Conservation (phyloP, 2,888 invertebrate genomes). For the Lymantria monacha region DNA sequence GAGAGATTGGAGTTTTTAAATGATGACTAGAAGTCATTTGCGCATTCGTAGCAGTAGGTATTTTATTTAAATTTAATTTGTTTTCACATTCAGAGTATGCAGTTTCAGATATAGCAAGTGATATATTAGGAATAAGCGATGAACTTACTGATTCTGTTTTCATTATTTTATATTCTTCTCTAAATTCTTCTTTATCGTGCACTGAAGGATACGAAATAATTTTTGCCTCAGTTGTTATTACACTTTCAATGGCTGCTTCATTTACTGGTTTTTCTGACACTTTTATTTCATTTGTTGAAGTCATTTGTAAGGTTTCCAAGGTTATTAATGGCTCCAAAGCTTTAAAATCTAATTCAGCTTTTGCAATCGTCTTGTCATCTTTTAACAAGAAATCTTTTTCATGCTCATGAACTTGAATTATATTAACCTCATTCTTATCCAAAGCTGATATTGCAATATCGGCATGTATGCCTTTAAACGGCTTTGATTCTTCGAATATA, state of each 20-base stretch:
- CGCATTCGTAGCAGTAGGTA: constrained; percentile 44
- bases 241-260: constrained; percentile 60
- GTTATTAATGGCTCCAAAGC: constrained; percentile 83
- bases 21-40: constrained; percentile 51
- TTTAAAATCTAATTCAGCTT: constrained; percentile 82
- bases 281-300: constrained; percentile 72
- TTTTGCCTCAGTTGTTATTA: constrained; percentile 85
- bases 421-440: constrained; percentile 81
- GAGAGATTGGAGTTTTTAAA: constrained; percentile 65
- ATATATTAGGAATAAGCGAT: constrained; percentile 81
- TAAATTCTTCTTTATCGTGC: constrained; percentile 87
- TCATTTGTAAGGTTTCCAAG: constrained; percentile 76
- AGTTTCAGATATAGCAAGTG: constrained; percentile 84
- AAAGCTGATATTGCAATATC: constrained; percentile 76
- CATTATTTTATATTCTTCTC: constrained; percentile 44
- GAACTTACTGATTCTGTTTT: constrained; percentile 62
- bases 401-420: constrained; percentile 85
- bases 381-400: constrained; percentile 81
- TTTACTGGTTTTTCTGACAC: constrained; percentile 71
- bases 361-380: constrained; percentile 72
- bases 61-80: constrained; percentile 60
- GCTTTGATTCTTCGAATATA: constrained; percentile 65
- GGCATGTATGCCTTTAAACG: constrained; percentile 66
- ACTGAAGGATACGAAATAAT: constrained; percentile 82
- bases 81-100: constrained; percentile 86